Percentiles rank a stretch among this genome's conserved stretches.
phyloP scores from a whole-genome alignment of 2,113 vertebrate genomes.

The Heptranchias perlo region DNA sequence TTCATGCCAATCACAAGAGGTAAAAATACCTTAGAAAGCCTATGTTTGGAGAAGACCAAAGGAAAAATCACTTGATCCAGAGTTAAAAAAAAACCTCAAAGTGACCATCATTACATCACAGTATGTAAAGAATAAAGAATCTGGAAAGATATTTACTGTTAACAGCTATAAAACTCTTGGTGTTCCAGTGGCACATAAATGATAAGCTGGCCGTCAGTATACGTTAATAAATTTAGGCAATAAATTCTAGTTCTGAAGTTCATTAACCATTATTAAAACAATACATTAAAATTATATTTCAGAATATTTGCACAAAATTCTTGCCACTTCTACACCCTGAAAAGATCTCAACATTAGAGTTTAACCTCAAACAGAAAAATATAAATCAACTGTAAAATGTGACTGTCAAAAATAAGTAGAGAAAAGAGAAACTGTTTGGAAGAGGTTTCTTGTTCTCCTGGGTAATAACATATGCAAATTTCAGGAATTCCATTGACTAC shows the following conservation, averaged over 20 bases:
- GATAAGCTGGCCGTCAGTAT: not conserved
- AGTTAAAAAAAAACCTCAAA: not conserved
- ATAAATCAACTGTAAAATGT: slow-evolving; percentile 30
- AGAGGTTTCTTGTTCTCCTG: slow-evolving; percentile 48
- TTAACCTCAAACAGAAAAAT: slow-evolving; percentile 15
- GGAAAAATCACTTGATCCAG: not conserved
- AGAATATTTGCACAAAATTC: slow-evolving; percentile 7
- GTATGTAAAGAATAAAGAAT: not conserved
- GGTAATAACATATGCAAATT: slow-evolving; percentile 56
- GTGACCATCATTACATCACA: not conserved
- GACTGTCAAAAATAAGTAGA: not conserved
- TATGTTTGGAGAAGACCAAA: not conserved
- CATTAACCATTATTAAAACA: not conserved
- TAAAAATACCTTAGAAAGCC: not conserved
- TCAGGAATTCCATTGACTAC: slow-evolving; percentile 47
- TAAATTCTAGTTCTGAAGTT: not conserved
- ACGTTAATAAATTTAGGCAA: not conserved
- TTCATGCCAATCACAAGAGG: not conserved
- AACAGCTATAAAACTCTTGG: not conserved
- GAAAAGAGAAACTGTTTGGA: slow-evolving; percentile 39
- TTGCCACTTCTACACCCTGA: not conserved
- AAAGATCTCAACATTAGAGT: not conserved
- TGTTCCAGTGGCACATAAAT: not conserved
- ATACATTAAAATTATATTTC: not conserved
- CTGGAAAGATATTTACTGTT: not conserved